Evolutionary conservation across 2,888 invertebrate species (phyloP), one percentile per base, ranked within the genome.

Genomic region (Dicyrtoma fusca): DNA sequence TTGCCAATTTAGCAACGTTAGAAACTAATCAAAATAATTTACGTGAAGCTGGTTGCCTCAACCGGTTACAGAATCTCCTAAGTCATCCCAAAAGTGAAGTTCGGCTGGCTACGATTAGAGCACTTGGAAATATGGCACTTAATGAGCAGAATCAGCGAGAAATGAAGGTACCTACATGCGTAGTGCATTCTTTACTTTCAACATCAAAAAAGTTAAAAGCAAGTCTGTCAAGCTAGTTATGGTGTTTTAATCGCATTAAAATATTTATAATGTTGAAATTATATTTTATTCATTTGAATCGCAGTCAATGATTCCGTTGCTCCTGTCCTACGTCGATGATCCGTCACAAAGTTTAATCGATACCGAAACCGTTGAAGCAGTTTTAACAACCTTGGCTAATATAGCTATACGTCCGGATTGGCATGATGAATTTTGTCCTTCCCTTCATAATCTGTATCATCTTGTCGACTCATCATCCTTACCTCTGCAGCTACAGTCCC

Each of bases 371-470:
- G 82, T 85, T 44, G 82, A 85, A 73, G 83, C 85, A 76, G 84
- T 85, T n/a, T 82, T 87, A n/a, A 83, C 85, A 44, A 86, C 87
- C 2, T 81, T 88, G 51, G 86, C 85, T 26, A 88, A 88, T 81
- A 51, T 75, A n/a, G 75, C 75, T 23, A 81, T 82, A n/a, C 74
- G 81, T 44, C 78, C 82, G 19, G 83, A 84, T 72, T 86, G 86
- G 84, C 87, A 87, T 81, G 83, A 83, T 65, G 84, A 85, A 75
- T 86, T 85, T 79, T 85, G 84, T 61, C 82, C 84, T 14, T 81
- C 84, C 6, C 82, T 87, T 10, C 86, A 85, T 75, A 82, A 82
- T 45, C 81, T 87, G 26, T 86, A 85, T 78, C 81, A 82, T 23
- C 81, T 86, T 21, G 82, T 87, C 44, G 86, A 86, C 76, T 82